Percentiles rank a stretch among this genome's conserved stretches.
Evolutionary conservation across 2,797 vertebrate species (phyloP).

Genomic region (Danio aesculapii): DNA sequence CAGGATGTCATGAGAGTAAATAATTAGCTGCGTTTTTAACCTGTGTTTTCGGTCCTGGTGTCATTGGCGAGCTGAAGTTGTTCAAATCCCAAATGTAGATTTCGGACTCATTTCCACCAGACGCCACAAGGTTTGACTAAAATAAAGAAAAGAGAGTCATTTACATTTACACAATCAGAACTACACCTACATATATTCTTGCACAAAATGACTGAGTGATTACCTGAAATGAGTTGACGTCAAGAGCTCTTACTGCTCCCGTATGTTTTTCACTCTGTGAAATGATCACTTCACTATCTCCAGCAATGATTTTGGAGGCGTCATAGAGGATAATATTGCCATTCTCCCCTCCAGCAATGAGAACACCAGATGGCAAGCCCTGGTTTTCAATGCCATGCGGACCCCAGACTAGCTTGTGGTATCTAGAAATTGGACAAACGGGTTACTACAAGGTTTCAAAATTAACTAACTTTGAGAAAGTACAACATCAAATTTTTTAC

Average conservation of each 20-base stretch:
- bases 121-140: constrained; percentile 93
- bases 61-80: constrained; percentile 94
- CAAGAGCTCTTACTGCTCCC: constrained; percentile 92
- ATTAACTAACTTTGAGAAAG: neutral
- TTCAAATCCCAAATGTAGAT: constrained; percentile 99
- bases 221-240: constrained; percentile 96
- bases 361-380: constrained; percentile 83
- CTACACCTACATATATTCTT: neutral
- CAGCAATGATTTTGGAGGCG: constrained; percentile 89
- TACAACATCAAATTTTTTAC: neutral
- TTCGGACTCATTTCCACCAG: constrained; percentile 97
- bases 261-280: constrained; percentile 90
- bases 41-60: constrained; percentile 95
- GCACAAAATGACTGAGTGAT: neutral
- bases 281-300: constrained; percentile 87
- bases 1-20: too few species aligned
- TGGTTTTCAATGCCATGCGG: constrained; percentile 80
- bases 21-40: constrained; percentile 69
- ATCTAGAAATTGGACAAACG: constrained; percentile 74
- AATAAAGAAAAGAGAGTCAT: neutral
- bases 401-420: constrained; percentile 96
- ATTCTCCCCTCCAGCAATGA: constrained; percentile 95
- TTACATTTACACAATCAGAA: neutral
- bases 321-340: constrained; percentile 95
- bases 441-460: neutral